Evolutionary conservation across 2,888 invertebrate genomes (phyloP).

Genomic region (Perdita meconis): DNA sequence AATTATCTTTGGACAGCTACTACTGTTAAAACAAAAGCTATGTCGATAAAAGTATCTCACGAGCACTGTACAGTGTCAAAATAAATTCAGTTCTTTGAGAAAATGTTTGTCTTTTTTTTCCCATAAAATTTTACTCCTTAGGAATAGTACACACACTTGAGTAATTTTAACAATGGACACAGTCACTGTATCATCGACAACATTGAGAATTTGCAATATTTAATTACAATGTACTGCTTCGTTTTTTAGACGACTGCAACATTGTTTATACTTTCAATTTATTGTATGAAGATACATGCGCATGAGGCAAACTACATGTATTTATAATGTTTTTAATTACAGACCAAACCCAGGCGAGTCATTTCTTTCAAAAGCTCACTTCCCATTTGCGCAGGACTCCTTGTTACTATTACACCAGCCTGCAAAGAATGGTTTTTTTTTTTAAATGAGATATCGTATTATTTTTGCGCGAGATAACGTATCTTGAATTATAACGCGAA

Average conservation of each 20-base stretch:
- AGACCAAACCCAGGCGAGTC: constrained; percentile 89
- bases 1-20: constrained; percentile 41
- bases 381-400: constrained; percentile 98
- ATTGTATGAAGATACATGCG: constrained; percentile 77
- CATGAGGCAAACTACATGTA: constrained; percentile 79
- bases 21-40: constrained; percentile 56
- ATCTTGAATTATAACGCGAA: background rate
- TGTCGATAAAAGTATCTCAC: constrained; percentile 38
- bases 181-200: constrained; percentile 30
- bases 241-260: constrained; percentile 46
- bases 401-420: constrained; percentile 97
- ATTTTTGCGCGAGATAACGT: background rate
- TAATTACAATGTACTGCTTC: constrained; percentile 43
- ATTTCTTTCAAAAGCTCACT: constrained; percentile 94
- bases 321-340: constrained; percentile 72
- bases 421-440: constrained; percentile 73
- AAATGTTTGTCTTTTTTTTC: constrained; percentile 45
- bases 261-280: constrained; percentile 71
- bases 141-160: constrained; percentile 23
- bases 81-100: constrained; percentile 55
- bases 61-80: constrained; percentile 49
- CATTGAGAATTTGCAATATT: constrained; percentile 42
- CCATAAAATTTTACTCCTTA: constrained; percentile 21
- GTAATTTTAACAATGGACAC: constrained; percentile 33
- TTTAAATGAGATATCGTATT: background rate